These are phyloP conservation scores for Neomonachus schauinslandi DNA, from an alignment of 2,113 vertebrate species.

Conservation along the genomic window DNA sequence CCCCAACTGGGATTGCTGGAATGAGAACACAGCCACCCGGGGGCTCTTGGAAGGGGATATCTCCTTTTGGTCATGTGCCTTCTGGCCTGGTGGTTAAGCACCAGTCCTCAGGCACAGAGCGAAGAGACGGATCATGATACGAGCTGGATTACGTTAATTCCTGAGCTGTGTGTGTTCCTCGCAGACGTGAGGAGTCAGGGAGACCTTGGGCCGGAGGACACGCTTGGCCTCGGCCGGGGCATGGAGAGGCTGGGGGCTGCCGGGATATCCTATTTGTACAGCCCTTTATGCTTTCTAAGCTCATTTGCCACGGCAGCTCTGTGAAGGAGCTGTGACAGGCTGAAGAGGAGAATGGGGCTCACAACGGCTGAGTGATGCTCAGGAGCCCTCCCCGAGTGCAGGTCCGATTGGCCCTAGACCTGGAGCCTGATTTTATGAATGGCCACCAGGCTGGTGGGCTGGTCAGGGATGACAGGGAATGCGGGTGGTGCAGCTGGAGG, in stretches of 20 bases:
- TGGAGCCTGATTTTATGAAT: neutral
- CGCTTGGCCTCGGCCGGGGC: neutral
- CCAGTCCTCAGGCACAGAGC: neutral
- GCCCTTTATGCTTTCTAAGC: neutral
- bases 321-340: neutral
- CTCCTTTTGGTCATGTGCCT: fast-evolving
- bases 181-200: neutral
- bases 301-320: neutral
- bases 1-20: neutral
- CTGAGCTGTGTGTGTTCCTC: neutral
- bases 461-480: neutral
- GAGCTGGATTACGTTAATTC: neutral
- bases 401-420: neutral
- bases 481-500: neutral
- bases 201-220: neutral
- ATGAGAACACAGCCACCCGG: neutral
- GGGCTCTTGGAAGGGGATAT: neutral
- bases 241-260: neutral
- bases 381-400: neutral
- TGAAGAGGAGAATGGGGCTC: neutral
- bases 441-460: neutral
- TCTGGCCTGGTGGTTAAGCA: neutral
- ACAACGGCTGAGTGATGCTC: too few species aligned
- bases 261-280: neutral
- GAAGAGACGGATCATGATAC: neutral